A percentile compares a stretch with the other conserved stretches of the same genome.
Conservation (phyloP, 2,113 vertebrate species). For the Oceanites oceanicus region DNA sequence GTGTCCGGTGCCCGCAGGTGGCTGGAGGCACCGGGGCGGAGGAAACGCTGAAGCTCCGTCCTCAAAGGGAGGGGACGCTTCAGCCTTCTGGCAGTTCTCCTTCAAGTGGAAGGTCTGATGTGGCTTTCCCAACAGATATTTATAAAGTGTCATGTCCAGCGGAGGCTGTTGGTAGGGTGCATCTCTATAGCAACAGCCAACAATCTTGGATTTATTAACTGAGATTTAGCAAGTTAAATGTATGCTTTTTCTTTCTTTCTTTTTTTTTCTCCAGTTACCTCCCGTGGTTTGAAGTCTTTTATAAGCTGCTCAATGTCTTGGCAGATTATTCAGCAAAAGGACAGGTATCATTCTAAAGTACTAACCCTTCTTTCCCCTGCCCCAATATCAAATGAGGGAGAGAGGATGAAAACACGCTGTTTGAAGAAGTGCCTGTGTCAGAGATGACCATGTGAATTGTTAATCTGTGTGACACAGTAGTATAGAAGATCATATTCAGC, state of each 20-base stretch:
- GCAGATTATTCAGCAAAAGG: slow-evolving; percentile 93
- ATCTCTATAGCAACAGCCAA: background rate
- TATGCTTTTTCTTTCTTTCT: slow-evolving; percentile 7
- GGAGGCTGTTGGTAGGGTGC: background rate
- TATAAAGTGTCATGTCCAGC: background rate
- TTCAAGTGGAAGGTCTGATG: background rate
- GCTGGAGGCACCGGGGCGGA: background rate
- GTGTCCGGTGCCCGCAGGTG: background rate
- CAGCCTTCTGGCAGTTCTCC: background rate
- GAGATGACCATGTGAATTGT: background rate
- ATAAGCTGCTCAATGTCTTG: slow-evolving; percentile 94
- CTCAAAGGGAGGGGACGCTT: background rate
- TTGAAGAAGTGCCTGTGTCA: background rate
- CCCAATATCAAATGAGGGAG: background rate
- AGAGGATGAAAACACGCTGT: background rate
- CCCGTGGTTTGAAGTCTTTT: slow-evolving; percentile 96
- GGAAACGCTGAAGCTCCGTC: background rate
- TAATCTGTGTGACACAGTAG: background rate
- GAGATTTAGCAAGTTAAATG: background rate
- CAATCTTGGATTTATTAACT: background rate
- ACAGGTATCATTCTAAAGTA: slow-evolving; percentile 80
- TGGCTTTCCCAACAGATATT: background rate
- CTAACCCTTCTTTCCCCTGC: background rate
- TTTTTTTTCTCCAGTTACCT: slow-evolving; percentile 81
- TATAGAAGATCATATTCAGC: background rate